Evolutionary conservation across 2,888 invertebrate species (phyloP).

Genomic region (Eristalis arbustorum): DNA sequence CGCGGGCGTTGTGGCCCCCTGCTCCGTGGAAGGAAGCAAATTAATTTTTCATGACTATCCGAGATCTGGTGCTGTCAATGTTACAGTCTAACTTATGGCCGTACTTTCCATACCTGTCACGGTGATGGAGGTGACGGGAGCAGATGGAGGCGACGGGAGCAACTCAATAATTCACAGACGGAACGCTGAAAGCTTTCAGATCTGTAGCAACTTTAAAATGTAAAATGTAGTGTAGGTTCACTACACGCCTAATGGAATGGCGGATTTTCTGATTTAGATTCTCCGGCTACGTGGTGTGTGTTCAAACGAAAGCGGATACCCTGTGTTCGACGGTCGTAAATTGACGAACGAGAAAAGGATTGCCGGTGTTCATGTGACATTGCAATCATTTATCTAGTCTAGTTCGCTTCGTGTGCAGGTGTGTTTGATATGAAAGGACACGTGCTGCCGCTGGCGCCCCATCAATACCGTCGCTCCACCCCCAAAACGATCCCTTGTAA

Average conservation of each 20-base stretch:
- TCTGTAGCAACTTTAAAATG: not conserved
- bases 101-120: not conserved
- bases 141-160: no score
- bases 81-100: not conserved
- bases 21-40: not conserved
- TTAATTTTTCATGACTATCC: conserved; percentile 44
- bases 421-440: not conserved
- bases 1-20: not conserved
- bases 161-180: not conserved
- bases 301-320: no score
- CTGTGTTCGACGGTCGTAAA: not conserved
- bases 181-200: not conserved
- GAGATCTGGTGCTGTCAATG: conserved; percentile 21
- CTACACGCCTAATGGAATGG: not conserved
- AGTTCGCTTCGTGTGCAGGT: not conserved
- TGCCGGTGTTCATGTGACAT: not conserved
- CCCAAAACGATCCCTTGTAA: not conserved
- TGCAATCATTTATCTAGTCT: not conserved
- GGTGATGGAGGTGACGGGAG: not conserved
- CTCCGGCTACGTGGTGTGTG: no score
- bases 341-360: not conserved
- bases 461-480: not conserved
- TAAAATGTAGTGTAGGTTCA: not conserved
- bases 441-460: not conserved
- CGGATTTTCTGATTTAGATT: not conserved